A percentile compares a stretch with the other conserved stretches of the same genome.
Conservation (phyloP, 2,888 invertebrate genomes). For the Shargacucullia verbasci region DNA sequence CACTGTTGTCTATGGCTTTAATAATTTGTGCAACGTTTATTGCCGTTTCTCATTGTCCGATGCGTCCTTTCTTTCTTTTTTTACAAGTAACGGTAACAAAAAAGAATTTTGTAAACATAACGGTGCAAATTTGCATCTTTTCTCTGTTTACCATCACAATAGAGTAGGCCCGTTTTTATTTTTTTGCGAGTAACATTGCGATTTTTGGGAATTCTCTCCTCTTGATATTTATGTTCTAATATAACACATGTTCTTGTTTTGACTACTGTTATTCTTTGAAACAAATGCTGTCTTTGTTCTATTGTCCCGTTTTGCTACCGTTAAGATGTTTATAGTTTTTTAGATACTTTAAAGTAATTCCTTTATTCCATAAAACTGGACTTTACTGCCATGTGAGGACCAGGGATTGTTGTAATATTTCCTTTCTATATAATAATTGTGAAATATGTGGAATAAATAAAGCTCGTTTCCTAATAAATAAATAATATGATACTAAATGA, state of each 20-base stretch:
- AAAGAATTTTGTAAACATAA: constrained; percentile 83
- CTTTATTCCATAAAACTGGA: constrained; percentile 25
- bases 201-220: constrained; percentile 61
- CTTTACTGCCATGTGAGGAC: constrained; percentile 17
- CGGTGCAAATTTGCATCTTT: constrained; percentile 81
- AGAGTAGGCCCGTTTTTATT: constrained; percentile 68
- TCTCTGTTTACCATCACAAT: constrained; percentile 78
- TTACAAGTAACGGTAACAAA: constrained; percentile 76
- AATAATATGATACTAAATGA: neutral
- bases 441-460: neutral
- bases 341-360: constrained; percentile 15
- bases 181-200: constrained; percentile 31
- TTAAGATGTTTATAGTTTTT: constrained; percentile 40
- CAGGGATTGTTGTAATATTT: constrained; percentile 6
- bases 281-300: constrained; percentile 64
- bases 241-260: constrained; percentile 74
- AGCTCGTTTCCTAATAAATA: neutral
- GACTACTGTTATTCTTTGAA: constrained; percentile 69
- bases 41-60: constrained; percentile 69
- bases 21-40: constrained; percentile 78
- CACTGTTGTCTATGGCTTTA: constrained; percentile 74
- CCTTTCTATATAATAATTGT: constrained; percentile 4
- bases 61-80: constrained; percentile 75
- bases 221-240: constrained; percentile 60
- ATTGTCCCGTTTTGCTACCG: constrained; percentile 48